Evolutionary conservation across 2,797 vertebrate species (phyloP).

Genomic region (Tauraco hartlaubi): DNA sequence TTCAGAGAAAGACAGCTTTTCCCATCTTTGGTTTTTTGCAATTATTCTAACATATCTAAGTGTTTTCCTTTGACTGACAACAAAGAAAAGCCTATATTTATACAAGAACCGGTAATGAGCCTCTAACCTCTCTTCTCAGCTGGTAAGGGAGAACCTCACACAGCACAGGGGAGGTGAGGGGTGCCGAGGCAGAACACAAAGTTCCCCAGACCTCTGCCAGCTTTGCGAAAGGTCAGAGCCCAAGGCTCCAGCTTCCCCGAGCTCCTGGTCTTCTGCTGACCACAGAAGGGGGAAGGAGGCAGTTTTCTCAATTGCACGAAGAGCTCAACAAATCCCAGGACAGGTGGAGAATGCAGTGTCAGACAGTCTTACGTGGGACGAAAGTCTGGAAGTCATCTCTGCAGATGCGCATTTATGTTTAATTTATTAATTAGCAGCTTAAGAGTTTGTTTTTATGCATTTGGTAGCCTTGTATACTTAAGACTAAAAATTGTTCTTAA

Average conservation of each 20-base stretch:
- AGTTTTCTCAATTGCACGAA: not conserved
- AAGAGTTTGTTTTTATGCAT: not conserved
- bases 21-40: not conserved
- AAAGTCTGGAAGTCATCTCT: not conserved
- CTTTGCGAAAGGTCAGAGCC: not conserved
- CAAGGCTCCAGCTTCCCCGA: not conserved
- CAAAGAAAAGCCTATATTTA: not conserved
- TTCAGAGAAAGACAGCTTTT: not conserved
- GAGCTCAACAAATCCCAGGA: not conserved
- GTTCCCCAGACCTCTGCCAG: not conserved
- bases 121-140: not conserved
- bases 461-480: not conserved
- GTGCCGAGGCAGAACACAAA: not conserved
- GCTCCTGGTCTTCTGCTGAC: not conserved
- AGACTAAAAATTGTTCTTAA: not conserved
- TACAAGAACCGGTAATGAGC: not conserved
- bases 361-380: not conserved
- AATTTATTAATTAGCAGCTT: not conserved
- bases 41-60: not conserved
- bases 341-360: not conserved
- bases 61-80: not conserved
- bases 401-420: not conserved
- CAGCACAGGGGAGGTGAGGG: not conserved
- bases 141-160: not conserved
- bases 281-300: not conserved